phyloP scores from a whole-genome alignment of 2,113 vertebrate species.

The Mionectes macconnelli region DNA sequence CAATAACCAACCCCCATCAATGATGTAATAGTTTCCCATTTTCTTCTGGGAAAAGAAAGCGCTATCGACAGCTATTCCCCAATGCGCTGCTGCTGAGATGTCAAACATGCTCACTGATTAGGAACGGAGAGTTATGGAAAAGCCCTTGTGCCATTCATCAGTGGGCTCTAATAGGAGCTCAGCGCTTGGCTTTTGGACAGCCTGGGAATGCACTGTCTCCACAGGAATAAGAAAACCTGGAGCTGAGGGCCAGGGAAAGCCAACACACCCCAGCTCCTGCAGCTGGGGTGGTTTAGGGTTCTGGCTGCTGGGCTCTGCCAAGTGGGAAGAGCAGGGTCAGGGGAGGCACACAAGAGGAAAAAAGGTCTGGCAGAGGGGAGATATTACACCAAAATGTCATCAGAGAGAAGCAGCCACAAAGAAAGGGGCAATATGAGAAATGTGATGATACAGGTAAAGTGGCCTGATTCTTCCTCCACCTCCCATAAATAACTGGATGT shows the following conservation, averaged over 20 bases:
- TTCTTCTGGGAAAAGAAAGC: not conserved
- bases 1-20: not conserved
- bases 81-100: fast-evolving
- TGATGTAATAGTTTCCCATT: not conserved
- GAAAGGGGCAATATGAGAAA: not conserved
- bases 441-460: not conserved
- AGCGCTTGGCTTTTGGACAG: not conserved
- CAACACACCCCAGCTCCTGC: not conserved
- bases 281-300: not conserved
- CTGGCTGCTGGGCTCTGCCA: not conserved
- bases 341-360: not conserved
- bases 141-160: not conserved
- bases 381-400: not conserved
- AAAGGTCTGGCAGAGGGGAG: not conserved
- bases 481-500: not conserved
- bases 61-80: not conserved
- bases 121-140: conserved; percentile 5
- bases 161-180: not conserved
- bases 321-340: not conserved
- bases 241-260: not conserved
- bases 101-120: not conserved
- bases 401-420: not conserved
- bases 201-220: not conserved
- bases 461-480: not conserved
- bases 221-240: not conserved